phyloP scores from a whole-genome alignment of 1,140 invertebrate genomes.

The Bombus turneri region DNA sequence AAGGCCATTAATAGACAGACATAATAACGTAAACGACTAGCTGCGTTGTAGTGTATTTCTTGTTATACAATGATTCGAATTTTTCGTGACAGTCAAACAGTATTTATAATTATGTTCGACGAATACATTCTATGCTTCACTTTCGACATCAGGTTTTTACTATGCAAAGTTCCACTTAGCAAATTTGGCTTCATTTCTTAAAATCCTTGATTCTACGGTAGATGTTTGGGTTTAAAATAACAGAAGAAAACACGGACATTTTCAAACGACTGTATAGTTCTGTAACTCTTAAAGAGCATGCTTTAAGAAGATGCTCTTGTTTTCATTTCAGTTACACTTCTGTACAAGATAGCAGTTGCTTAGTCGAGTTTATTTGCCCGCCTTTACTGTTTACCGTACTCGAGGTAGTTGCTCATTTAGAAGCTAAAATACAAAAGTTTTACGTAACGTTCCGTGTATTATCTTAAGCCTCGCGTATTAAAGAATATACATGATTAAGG shows the following conservation, averaged over 20 bases:
- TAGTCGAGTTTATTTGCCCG: background rate
- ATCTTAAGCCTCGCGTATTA: background rate
- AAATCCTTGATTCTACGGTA: background rate
- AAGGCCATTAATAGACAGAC: too few species aligned
- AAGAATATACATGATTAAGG: background rate
- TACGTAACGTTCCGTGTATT: background rate
- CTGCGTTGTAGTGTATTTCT: too few species aligned
- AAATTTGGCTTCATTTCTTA: background rate
- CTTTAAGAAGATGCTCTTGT: background rate
- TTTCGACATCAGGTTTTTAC: background rate
- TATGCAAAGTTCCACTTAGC: background rate
- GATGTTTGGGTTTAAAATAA: background rate
- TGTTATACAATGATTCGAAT: too few species aligned
- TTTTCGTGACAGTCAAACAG: too few species aligned
- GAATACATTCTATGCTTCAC: background rate
- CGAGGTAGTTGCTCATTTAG: background rate
- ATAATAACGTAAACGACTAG: too few species aligned
- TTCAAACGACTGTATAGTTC: background rate
- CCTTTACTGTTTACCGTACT: background rate
- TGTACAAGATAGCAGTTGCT: background rate
- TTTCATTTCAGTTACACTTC: conserved; percentile 7
- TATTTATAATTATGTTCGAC: background rate
- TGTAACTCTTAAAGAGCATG: background rate
- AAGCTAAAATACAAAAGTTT: background rate
- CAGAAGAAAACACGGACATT: background rate